Percentiles rank a stretch among this genome's conserved stretches.
phyloP scores from a whole-genome alignment of 2,888 invertebrate genomes.

The Metellina segmentata region DNA sequence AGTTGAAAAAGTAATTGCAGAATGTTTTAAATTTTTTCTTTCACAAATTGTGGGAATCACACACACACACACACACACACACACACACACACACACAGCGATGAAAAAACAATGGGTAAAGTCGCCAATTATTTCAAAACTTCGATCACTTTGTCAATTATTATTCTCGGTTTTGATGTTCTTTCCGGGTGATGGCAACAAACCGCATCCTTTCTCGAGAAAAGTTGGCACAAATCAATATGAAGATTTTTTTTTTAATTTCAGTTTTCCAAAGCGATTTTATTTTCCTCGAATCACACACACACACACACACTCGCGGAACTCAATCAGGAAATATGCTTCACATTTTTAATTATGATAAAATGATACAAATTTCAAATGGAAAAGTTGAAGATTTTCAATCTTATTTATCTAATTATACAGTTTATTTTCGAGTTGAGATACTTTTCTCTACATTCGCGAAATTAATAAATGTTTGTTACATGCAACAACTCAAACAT shows the following conservation, averaged over 20 bases:
- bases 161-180: background rate
- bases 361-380: too few relatives aligned
- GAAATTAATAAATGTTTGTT: too few relatives aligned
- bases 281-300: background rate
- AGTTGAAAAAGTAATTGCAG: slow-evolving; percentile 8
- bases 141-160: background rate
- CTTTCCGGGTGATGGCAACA: background rate
- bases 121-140: background rate
- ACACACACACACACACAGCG: background rate
- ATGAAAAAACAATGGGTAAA: slow-evolving; percentile 5
- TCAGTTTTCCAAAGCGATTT: background rate
- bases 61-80: too few relatives aligned
- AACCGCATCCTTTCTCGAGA: background rate
- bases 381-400: too few relatives aligned
- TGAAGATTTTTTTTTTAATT: background rate
- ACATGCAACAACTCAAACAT: too few relatives aligned
- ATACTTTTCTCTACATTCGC: too few relatives aligned
- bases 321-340: background rate
- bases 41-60: background rate
- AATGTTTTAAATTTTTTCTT: slow-evolving; percentile 19
- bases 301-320: too few relatives aligned
- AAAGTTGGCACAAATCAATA: background rate
- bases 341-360: too few relatives aligned
- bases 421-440: too few relatives aligned
- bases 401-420: too few relatives aligned